A percentile compares a stretch with the other conserved stretches of the same genome.
Conservation (phyloP, 2,113 vertebrate species). For the Thymallus thymallus region DNA sequence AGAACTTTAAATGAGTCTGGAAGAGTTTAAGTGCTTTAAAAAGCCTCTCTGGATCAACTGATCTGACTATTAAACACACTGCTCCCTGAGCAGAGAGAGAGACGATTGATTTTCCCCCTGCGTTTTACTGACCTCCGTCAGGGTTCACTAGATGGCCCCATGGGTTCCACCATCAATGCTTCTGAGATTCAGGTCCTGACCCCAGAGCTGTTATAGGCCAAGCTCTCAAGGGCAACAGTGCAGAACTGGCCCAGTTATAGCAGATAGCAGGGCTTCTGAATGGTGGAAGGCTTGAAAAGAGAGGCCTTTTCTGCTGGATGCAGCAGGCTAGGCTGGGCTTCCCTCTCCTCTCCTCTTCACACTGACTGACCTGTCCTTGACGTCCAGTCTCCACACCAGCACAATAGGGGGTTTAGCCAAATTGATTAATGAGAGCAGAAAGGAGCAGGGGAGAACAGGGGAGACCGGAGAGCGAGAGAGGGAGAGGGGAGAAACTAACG, state of each 20-base stretch:
- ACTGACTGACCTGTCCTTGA: conserved; percentile 56
- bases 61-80: conserved; percentile 51
- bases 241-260: conserved; percentile 4
- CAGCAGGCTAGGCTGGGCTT: conserved; percentile 5
- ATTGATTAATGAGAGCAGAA: conserved; percentile 53
- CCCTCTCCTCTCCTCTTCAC: background rate
- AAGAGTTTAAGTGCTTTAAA: conserved; percentile 45
- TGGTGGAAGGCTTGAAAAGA: conserved; percentile 3
- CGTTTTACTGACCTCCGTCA: conserved; percentile 14
- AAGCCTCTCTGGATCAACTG: conserved; percentile 38
- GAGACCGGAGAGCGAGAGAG: background rate
- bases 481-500: background rate
- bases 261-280: conserved; percentile 3
- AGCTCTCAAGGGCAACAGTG: background rate
- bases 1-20: conserved; percentile 46
- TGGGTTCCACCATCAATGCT: conserved; percentile 27
- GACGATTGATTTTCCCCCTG: background rate
- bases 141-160: conserved; percentile 20
- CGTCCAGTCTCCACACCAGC: conserved; percentile 13
- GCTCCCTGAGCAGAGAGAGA: conserved; percentile 9
- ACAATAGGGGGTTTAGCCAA: conserved; percentile 46
- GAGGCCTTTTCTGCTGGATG: conserved; percentile 14
- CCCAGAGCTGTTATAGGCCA: background rate
- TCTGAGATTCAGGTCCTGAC: conserved; percentile 3
- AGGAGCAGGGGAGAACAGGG: conserved; percentile 26